Percentiles rank a stretch among this genome's conserved stretches.
These are phyloP conservation scores for Melanotaenia duboulayi DNA, from an alignment of 2,113 vertebrate genomes.

Conservation along the genomic window DNA sequence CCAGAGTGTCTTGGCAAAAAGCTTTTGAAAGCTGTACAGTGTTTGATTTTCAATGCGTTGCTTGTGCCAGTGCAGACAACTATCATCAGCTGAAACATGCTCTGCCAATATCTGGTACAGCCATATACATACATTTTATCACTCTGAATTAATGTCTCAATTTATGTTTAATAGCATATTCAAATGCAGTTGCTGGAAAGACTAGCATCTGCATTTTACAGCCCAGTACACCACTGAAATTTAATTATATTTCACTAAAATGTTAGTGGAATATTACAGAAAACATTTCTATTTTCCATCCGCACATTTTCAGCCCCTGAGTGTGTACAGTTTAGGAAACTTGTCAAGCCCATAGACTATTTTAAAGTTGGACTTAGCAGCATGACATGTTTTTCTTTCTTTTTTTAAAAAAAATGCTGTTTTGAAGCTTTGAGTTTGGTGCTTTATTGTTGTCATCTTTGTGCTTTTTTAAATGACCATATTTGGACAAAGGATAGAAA, in stretches of 20 bases:
- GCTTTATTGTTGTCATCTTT: too few species aligned
- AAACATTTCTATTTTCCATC: background rate
- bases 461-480: too few species aligned
- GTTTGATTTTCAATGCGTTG: constrained; percentile 52
- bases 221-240: background rate
- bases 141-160: background rate
- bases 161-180: constrained; percentile 30
- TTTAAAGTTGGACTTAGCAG: background rate
- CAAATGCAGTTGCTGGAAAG: constrained; percentile 2
- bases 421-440: too few species aligned
- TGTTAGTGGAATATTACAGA: background rate
- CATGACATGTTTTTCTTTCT: too few species aligned
- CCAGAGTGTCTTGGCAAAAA: constrained; percentile 57
- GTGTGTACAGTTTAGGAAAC: background rate
- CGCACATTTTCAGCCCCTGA: background rate
- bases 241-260: background rate
- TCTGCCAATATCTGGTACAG: constrained; percentile 39
- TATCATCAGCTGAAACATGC: constrained; percentile 30
- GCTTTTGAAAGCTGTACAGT: constrained; percentile 29
- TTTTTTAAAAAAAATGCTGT: too few species aligned
- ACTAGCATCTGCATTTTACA: constrained; percentile 9
- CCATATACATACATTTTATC: constrained; percentile 5
- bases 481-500: background rate
- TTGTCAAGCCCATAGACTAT: background rate
- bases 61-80: constrained; percentile 30